Evolutionary conservation across 2,113 vertebrate genomes (phyloP).

Genomic region (Gasterosteus nipponicus): DNA sequence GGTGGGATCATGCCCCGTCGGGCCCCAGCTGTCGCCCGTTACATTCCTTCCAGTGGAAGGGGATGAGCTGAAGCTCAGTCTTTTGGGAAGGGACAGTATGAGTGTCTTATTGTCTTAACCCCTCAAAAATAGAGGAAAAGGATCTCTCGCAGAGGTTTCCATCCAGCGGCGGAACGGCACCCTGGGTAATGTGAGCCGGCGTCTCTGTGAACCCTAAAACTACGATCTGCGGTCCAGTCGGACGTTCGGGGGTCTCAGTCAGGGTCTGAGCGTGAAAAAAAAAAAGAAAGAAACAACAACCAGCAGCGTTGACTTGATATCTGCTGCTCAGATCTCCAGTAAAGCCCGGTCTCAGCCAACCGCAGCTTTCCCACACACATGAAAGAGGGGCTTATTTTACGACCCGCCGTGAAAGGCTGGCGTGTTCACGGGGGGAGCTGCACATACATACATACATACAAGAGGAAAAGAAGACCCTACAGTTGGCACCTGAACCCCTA

Average conservation of each 20-base stretch:
- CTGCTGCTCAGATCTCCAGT: constrained; percentile 69
- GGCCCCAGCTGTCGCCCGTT: constrained; percentile 75
- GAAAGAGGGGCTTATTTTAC: constrained; percentile 68
- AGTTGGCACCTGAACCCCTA: constrained; percentile 63
- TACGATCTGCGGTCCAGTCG: background rate
- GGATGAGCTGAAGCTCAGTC: constrained; percentile 58
- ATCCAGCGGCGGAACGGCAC: background rate
- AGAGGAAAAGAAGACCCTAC: constrained; percentile 9
- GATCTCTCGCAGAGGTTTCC: constrained; percentile 36
- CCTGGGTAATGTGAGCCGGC: constrained; percentile 41
- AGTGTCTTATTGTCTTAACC: constrained; percentile 71
- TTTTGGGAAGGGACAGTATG: constrained; percentile 63
- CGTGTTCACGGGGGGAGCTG: constrained; percentile 28
- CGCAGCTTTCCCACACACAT: constrained; percentile 79
- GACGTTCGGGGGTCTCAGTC: constrained; percentile 30
- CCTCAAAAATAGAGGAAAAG: constrained; percentile 31
- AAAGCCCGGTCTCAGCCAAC: constrained; percentile 73
- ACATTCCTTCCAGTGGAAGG: constrained; percentile 75
- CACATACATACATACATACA: constrained; percentile 11
- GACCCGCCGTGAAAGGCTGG: constrained; percentile 57
- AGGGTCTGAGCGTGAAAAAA: constrained; percentile 27
- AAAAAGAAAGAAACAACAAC: background rate
- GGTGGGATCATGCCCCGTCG: constrained; percentile 42
- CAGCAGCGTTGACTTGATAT: constrained; percentile 62
- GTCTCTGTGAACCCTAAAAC: constrained; percentile 15